Base-by-base conservation (phyloP, 2,113 vertebrate genomes). In the Sapajus apella region DNA sequence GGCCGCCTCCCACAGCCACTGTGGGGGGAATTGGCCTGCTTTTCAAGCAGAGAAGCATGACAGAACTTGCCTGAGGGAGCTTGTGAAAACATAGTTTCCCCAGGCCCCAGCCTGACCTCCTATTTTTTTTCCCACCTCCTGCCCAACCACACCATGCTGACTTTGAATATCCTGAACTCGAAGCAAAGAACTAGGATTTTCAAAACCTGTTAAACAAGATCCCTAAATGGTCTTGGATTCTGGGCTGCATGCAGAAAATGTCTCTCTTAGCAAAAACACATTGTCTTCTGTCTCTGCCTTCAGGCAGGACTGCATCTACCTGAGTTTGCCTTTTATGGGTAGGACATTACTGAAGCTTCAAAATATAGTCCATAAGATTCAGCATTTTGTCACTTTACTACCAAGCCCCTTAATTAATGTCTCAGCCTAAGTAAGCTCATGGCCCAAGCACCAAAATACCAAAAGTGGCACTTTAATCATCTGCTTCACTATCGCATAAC, bases 161-260 rank as follows among this genome's bases (percentile, higher is more conserved):
- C 30, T 68, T 79, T 77, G 21, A 80, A 16, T 77, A 18, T 64
- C 58, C 79, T 91, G 61, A 90, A 64, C 66, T 92, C 18, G 23
- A 25, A 23, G 10, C 40, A 86, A 37, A 91, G 17, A 61, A 61
- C 77, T 93, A 32, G 7, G 10, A 66, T 83, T 91, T 91, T 93
- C 14, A 47, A 91, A 80, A 86, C 8, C 68, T 88, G 20, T 73
- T 83, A 93, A 92, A 70, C 25, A n/a, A 98, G 43, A 82, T 8
- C 68, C 61, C 72, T 90, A 58, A 56, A 66, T 2, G 1, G 12
- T 56, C 27, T 93, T 85, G 30, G 10, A 81, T 89, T 96, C 70
- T 84, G 50, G 68, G 27, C 13, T 95, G 1, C 45, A 30, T 18
- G 25, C 13, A 85, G 45, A 64, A 91, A 37, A 27, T 18, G 1